Conservation (phyloP, 2,888 invertebrate genomes). For the Busseola fusca region DNA sequence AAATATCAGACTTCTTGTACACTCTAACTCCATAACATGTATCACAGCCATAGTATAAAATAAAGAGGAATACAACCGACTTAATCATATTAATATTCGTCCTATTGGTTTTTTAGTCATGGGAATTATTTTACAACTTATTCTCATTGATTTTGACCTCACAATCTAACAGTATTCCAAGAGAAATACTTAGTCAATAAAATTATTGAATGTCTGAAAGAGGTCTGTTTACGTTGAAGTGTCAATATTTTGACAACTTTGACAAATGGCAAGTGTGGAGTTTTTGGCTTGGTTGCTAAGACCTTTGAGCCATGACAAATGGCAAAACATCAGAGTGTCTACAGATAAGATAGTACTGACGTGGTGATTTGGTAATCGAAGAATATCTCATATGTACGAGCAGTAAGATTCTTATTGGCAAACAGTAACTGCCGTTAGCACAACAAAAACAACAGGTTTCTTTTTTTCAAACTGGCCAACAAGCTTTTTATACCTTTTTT, state of each 20-base stretch:
- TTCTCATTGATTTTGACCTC: slow-evolving; percentile 8
- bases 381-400: fast-evolving
- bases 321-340: neutral
- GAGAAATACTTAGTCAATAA: neutral
- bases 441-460: neutral
- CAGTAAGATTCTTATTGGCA: neutral
- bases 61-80: slow-evolving; percentile 60
- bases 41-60: slow-evolving; percentile 68
- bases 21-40: slow-evolving; percentile 78
- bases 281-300: no score
- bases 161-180: slow-evolving; percentile 3
- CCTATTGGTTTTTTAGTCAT: neutral
- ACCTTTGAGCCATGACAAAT: no score
- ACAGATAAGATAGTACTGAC: neutral
- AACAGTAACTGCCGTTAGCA: neutral
- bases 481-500: neutral
- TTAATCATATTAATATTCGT: slow-evolving; percentile 58
- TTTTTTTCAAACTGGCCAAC: neutral
- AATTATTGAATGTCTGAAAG: neutral
- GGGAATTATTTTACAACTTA: neutral
- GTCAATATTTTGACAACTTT: slow-evolving; percentile 15
- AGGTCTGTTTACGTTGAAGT: slow-evolving; percentile 33
- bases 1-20: slow-evolving; percentile 89
- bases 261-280: no score
- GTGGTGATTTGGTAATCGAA: slow-evolving; percentile 5